Conservation (phyloP, 2,888 invertebrate genomes). For the Orgyia antiqua region DNA sequence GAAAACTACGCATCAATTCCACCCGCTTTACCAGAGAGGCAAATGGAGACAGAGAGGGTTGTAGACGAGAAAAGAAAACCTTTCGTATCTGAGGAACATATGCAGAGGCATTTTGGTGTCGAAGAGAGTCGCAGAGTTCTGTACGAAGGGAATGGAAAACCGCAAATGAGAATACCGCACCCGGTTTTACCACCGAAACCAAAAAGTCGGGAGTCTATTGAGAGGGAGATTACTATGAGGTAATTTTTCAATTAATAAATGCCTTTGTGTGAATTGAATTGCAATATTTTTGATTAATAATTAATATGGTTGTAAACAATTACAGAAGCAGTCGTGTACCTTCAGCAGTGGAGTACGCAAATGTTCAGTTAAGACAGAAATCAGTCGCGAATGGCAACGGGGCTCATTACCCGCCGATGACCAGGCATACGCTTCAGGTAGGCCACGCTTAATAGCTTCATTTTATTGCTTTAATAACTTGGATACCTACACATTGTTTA, state of each 20-base stretch:
- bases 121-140: conserved; percentile 63
- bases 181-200: conserved; percentile 63
- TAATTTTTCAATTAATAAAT: too few relatives aligned
- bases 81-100: conserved; percentile 67
- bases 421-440: conserved; percentile 66
- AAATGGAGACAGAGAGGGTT: conserved; percentile 30
- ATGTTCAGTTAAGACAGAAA: conserved; percentile 68
- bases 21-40: conserved; percentile 33
- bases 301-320: too few relatives aligned
- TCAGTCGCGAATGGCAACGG: conserved; percentile 55
- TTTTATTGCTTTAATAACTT: too few relatives aligned
- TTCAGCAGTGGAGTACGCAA: conserved; percentile 76
- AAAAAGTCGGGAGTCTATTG: conserved; percentile 59
- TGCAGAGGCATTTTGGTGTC: conserved; percentile 66
- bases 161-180: conserved; percentile 24
- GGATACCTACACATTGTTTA: too few relatives aligned
- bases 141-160: conserved; percentile 46
- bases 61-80: conserved; percentile 63
- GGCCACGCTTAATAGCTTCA: neutral
- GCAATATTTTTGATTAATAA: too few relatives aligned
- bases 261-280: too few relatives aligned
- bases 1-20: conserved; percentile 44
- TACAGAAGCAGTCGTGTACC: conserved; percentile 80
- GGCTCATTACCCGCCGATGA: conserved; percentile 57
- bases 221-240: conserved; percentile 74